These are phyloP conservation scores for Cordilura impudica DNA, from an alignment of 2,888 invertebrate species.

Conservation along the genomic window DNA sequence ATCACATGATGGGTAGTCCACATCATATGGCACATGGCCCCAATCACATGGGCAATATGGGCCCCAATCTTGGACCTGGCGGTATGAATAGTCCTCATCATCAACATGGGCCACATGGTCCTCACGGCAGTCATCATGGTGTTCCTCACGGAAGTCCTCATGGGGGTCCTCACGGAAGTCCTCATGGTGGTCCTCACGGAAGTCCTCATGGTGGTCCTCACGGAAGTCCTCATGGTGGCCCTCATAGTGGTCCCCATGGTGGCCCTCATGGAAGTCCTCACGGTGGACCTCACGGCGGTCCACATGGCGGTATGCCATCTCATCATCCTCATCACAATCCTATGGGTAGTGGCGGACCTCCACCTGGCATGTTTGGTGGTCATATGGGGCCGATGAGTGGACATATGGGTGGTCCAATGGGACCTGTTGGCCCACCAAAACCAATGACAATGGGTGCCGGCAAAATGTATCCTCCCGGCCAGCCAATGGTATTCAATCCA, in stretches of 20 bases:
- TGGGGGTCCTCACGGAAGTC: constrained; percentile 62
- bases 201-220: constrained; percentile 76
- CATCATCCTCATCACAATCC: constrained; percentile 71
- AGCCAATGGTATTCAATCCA: constrained; percentile 98
- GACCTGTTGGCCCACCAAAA: constrained; percentile 82
- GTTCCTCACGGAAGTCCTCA: constrained; percentile 75
- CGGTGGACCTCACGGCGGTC: constrained; percentile 68
- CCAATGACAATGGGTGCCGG: constrained; percentile 93
- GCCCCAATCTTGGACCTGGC: constrained; percentile 44
- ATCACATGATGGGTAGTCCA: constrained; percentile 64
- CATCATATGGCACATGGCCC: constrained; percentile 62
- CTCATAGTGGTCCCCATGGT: constrained; percentile 64
- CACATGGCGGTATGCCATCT: constrained; percentile 65
- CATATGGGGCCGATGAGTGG: constrained; percentile 80
- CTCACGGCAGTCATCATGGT: constrained; percentile 68
- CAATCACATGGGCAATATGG: constrained; percentile 64
- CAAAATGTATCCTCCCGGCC: constrained; percentile 96
- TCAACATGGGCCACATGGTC: constrained; percentile 57
- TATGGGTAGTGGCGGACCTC: constrained; percentile 71
- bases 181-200: constrained; percentile 63
- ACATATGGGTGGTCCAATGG: constrained; percentile 77
- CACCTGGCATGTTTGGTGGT: constrained; percentile 65
- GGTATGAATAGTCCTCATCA: constrained; percentile 61
- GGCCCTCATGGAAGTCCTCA: constrained; percentile 76
- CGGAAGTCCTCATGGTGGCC: constrained; percentile 68